These are phyloP conservation scores for Neogobius melanostomus DNA, from an alignment of 2,113 vertebrate genomes.

Conservation along the genomic window DNA sequence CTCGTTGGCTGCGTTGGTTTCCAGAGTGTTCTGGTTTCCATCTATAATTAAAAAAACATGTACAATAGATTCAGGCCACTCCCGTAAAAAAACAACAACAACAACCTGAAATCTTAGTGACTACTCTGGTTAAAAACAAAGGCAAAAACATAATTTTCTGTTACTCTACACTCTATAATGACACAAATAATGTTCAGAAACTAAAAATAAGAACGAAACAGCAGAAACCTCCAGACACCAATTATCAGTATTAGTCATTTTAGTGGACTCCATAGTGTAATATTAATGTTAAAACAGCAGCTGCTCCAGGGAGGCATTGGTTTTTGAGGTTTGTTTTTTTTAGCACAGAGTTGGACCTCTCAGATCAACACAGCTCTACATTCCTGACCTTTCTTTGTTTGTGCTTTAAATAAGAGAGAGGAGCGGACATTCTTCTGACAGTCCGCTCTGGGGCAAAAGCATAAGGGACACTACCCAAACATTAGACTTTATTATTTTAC, in stretches of 20 bases:
- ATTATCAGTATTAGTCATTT: slow-evolving; percentile 16
- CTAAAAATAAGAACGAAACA: background rate
- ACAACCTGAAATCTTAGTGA: too few species aligned
- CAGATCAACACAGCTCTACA: slow-evolving; percentile 49
- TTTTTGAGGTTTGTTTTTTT: slow-evolving; percentile 21
- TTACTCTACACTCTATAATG: too few species aligned
- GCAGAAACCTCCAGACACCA: background rate
- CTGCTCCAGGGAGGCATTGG: slow-evolving; percentile 17
- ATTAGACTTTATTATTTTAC: slow-evolving; percentile 19
- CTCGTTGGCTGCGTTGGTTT: too few species aligned
- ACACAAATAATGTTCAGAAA: too few species aligned
- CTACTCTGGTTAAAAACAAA: too few species aligned
- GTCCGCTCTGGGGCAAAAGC: background rate
- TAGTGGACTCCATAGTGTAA: slow-evolving; percentile 19
- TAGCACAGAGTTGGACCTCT: slow-evolving; percentile 37
- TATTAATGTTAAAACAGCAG: slow-evolving; percentile 7
- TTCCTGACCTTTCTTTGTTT: slow-evolving; percentile 68
- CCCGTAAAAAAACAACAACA: too few species aligned
- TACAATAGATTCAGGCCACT: too few species aligned
- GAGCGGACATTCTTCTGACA: slow-evolving; percentile 27
- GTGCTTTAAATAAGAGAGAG: slow-evolving; percentile 39
- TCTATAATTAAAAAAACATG: too few species aligned
- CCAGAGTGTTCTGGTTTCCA: too few species aligned
- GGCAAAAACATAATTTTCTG: too few species aligned
- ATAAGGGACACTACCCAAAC: slow-evolving; percentile 12